Base-by-base conservation (phyloP, 2,888 invertebrate genomes). In the Amiota mariae region DNA sequence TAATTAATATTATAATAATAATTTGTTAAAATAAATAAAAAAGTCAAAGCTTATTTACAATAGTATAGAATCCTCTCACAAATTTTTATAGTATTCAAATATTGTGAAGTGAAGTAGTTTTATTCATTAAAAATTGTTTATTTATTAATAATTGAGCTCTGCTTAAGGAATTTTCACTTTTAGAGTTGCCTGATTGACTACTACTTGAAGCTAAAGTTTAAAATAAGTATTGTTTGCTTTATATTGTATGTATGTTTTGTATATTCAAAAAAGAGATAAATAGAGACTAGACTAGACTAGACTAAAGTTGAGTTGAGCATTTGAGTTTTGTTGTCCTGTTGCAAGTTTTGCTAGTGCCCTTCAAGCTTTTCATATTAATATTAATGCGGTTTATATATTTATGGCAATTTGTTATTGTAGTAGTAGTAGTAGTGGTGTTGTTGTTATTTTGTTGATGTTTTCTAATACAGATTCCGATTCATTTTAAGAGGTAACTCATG, bases 41-140 rank as follows among this genome's bases (percentile, higher is more conserved):
- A 36, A 36, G 36, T 36, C 54, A 51, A 68, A 78, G 82, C 78
- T 76, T 85, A 81, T 81, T 61, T 85, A 83, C 83, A 82, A 75
- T 81, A 79, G 78, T 80, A 85, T 80, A 82, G 83, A 86, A 86
- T 85, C 85, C 87, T 87, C 85, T 86, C 87, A 86, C 86, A 86
- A 85, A 81, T 84, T 36, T 36, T 36, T 36, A 36, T 36, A 36
- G 36, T 36, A 80, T 80, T 79, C 79, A 64, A 49, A 67, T 36
- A 67, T 78, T 83, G 81, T 81, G 80, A 80, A 81, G 82, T 85
- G 84, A 84, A 85, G 84, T 82, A 82, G 76, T 78, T 78, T 77
- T 76, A 75, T 56, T 57, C n/a, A 54, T 47, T 8, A 36, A 36
- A 36, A 36, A 15, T 49, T 13, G 48, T 36, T 47, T 47, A 6